Evolutionary conservation across 2,888 invertebrate genomes (phyloP).

Genomic region (Aspidiotus rigidus): DNA sequence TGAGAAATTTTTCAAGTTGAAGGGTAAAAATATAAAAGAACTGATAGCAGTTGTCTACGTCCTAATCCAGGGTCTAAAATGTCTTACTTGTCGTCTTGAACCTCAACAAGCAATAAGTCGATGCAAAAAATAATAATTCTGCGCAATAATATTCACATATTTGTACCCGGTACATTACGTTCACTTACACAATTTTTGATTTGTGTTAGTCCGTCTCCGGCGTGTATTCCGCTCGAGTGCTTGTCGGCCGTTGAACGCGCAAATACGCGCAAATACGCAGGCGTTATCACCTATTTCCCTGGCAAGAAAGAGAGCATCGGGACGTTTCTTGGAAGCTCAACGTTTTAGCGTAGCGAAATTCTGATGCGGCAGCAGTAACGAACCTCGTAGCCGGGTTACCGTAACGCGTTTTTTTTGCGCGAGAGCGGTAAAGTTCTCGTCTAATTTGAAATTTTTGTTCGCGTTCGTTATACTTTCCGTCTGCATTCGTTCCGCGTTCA

Average conservation of each 20-base stretch:
- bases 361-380: not conserved
- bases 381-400: not conserved
- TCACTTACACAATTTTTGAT: not conserved
- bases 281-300: not conserved
- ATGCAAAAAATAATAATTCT: too few species aligned
- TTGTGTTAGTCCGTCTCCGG: not conserved
- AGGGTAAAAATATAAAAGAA: too few species aligned
- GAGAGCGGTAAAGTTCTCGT: too few species aligned
- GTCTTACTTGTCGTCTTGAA: too few species aligned
- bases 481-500: not conserved
- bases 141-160: too few species aligned
- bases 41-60: too few species aligned
- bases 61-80: too few species aligned
- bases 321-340: not conserved
- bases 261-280: not conserved
- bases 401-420: not conserved
- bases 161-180: too few species aligned
- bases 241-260: not conserved
- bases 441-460: not conserved
- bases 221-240: not conserved
- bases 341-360: not conserved
- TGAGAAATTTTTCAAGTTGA: too few species aligned
- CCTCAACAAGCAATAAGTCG: too few species aligned
- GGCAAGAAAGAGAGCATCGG: not conserved
- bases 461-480: not conserved